These are phyloP conservation scores for Ladona fulva DNA, from an alignment of 1,140 invertebrate genomes.

Conservation along the genomic window DNA sequence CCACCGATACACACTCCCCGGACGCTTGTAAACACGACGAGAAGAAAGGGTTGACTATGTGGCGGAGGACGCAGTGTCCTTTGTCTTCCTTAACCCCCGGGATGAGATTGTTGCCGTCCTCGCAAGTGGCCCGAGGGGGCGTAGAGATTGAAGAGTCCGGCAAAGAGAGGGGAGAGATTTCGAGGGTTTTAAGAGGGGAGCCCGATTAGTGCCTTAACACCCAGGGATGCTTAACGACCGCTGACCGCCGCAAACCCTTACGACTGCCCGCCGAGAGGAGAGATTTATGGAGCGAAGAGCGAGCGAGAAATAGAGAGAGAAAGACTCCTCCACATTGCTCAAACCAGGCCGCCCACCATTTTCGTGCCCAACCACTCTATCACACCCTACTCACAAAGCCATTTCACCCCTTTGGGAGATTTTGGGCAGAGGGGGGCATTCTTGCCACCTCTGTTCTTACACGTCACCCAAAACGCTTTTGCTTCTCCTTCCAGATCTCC, in stretches of 20 bases:
- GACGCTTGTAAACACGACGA: constrained; percentile 7
- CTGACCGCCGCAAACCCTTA: background rate
- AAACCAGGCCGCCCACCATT: background rate
- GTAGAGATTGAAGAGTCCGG: background rate
- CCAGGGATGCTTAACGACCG: constrained; percentile 1
- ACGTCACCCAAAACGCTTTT: too few species aligned
- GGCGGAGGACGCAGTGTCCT: background rate
- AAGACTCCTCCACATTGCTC: background rate
- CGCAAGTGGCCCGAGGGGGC: background rate
- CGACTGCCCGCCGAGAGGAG: background rate
- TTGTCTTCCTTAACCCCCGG: constrained; percentile 6
- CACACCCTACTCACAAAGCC: background rate
- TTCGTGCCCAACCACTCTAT: background rate
- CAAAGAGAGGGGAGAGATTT: background rate
- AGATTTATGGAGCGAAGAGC: background rate
- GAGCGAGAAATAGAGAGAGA: background rate
- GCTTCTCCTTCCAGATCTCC: too few species aligned
- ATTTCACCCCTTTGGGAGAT: background rate
- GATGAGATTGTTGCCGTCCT: background rate
- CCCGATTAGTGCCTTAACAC: constrained; percentile 1
- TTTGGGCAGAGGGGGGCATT: background rate
- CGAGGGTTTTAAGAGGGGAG: background rate
- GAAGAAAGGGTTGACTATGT: background rate
- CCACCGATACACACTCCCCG: background rate
- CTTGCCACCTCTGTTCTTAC: too few species aligned